A percentile compares a stretch with the other conserved stretches of the same genome.
phyloP scores from a whole-genome alignment of 2,797 vertebrate species.

The Mormyrus proboscirostris region DNA sequence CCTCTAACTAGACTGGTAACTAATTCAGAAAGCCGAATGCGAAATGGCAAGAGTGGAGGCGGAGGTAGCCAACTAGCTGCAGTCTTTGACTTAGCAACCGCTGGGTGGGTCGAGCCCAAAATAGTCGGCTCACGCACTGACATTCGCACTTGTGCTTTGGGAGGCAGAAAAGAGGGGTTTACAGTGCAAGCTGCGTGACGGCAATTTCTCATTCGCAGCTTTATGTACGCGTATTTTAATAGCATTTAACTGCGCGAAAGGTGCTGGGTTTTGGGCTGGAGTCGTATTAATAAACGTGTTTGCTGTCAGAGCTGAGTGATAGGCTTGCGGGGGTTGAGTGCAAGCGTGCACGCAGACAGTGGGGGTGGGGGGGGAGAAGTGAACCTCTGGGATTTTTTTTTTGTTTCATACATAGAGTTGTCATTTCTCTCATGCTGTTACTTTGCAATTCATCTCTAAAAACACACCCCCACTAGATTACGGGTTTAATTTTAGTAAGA shows the following conservation, averaged over 20 bases:
- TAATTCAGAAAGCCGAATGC: background rate
- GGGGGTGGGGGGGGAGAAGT: background rate
- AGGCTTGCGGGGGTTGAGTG: background rate
- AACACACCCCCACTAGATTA: background rate
- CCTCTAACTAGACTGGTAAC: background rate
- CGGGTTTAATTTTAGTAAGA: background rate
- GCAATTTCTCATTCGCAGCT: background rate
- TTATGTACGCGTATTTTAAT: slow-evolving; percentile 10
- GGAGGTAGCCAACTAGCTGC: background rate
- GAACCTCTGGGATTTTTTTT: background rate
- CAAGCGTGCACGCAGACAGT: background rate
- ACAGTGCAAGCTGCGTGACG: slow-evolving; percentile 1
- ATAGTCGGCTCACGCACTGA: slow-evolving; percentile 22
- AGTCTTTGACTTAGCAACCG: slow-evolving; percentile 19
- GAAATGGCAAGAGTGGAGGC: background rate
- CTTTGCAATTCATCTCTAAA: background rate
- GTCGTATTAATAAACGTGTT: background rate
- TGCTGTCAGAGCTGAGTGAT: background rate
- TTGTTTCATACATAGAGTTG: background rate
- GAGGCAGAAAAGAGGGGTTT: slow-evolving; percentile 9
- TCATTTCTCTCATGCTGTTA: background rate
- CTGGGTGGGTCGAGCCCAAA: slow-evolving; percentile 26
- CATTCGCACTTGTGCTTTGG: slow-evolving; percentile 20
- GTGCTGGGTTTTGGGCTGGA: background rate
- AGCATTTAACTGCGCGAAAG: background rate